Evolutionary conservation across 1,140 invertebrate genomes (phyloP).

Genomic region (Drosophila miranda): DNA sequence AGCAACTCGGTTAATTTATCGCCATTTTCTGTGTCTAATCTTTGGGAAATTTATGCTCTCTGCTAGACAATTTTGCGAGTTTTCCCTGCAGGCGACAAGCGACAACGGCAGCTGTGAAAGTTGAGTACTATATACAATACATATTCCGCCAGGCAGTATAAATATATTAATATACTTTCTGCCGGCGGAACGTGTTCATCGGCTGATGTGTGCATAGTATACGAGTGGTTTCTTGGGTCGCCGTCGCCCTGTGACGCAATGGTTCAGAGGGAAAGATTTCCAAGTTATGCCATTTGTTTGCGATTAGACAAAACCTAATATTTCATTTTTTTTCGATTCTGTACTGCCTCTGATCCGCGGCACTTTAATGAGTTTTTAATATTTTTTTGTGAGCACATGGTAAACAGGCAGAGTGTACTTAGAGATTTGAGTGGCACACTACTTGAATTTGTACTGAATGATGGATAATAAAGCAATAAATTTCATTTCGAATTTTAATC

Average conservation of each 20-base stretch:
- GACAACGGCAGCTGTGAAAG: constrained; percentile 59
- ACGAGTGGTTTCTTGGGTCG: background rate
- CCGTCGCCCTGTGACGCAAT: constrained; percentile 22
- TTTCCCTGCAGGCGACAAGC: constrained; percentile 28
- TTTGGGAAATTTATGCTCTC: constrained; percentile 55
- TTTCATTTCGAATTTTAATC: constrained; percentile 31
- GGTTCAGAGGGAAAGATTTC: constrained; percentile 9
- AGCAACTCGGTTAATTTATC: constrained; percentile 44
- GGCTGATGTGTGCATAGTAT: constrained; percentile 24
- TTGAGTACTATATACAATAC: constrained; percentile 39
- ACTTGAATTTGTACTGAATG: background rate
- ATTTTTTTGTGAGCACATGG: background rate
- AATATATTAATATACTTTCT: constrained; percentile 36
- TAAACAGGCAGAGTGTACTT: too few species aligned
- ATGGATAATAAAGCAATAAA: too few species aligned
- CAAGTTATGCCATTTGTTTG: constrained; percentile 21
- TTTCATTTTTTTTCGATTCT: constrained; percentile 6
- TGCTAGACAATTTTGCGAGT: constrained; percentile 28
- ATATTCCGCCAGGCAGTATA: constrained; percentile 1
- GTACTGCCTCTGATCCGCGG: too few species aligned
- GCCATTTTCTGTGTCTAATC: constrained; percentile 20
- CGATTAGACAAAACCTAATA: constrained; percentile 7
- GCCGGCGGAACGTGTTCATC: constrained; percentile 14
- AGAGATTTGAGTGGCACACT: background rate
- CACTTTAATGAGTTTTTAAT: constrained; percentile 18